These are phyloP conservation scores for Archegozetes longisetosus DNA, from an alignment of 1,140 invertebrate species.

Conservation along the genomic window DNA sequence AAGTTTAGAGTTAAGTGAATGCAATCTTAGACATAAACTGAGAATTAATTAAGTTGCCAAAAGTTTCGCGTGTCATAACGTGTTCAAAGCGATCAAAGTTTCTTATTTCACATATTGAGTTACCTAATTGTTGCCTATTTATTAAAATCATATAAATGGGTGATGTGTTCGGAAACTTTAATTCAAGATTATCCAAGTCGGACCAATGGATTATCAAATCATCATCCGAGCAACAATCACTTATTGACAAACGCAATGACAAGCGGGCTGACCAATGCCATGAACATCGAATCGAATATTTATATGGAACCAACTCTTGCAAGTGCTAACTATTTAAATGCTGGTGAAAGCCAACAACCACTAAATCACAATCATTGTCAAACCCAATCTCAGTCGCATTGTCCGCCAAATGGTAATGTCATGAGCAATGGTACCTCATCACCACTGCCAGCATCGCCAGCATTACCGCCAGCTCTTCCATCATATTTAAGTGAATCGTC, in stretches of 20 bases:
- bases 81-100: too few relatives aligned
- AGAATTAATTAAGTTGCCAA: too few relatives aligned
- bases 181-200: not conserved
- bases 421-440: not conserved
- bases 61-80: too few relatives aligned
- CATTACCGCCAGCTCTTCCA: not conserved
- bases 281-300: not conserved
- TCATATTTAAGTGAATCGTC: not conserved
- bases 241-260: not conserved
- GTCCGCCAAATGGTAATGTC: not conserved
- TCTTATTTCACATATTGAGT: too few relatives aligned
- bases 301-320: constrained; percentile 3
- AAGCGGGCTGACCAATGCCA: not conserved
- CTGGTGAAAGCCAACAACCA: not conserved
- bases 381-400: not conserved
- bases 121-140: too few relatives aligned
- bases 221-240: not conserved
- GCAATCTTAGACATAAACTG: too few relatives aligned
- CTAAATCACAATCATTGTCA: not conserved
- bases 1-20: too few relatives aligned
- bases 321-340: not conserved
- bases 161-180: not conserved
- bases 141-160: not conserved
- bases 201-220: not conserved
- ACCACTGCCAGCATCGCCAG: not conserved